Evolutionary conservation across 2,888 invertebrate species (phyloP), one percentile per base, ranked within the genome.

Genomic region (Trachelus troglodyta): DNA sequence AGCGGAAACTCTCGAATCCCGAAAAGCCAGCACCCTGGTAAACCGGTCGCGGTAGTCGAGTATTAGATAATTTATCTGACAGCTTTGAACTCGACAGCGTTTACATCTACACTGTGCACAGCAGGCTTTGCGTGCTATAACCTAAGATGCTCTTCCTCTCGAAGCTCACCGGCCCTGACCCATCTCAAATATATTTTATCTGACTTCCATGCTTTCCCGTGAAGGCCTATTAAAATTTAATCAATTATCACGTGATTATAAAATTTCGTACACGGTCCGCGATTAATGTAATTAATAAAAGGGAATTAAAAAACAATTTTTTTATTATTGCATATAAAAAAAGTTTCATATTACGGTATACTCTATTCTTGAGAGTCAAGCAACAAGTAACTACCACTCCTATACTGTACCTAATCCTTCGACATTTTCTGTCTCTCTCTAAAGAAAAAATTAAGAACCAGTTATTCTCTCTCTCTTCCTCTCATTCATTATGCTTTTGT

Each of bases 31-130:
- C 71, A 34, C 71, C 71, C 71, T 12, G 71, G 71, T 31, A 71
- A 85, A 85, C 85, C 86, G 86, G 84, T 86, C 83, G 56, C 85
- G 83, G 82, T 82, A 84, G 82, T 83, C 84, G 83, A 82, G 83
- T 85, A 83, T 85, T 86, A 84, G 86, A 86, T 86, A 86, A 85
- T 86, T 85, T 85, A 86, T 86, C 86, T 83, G 82, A 84, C 83
- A 83, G 86, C 84, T 86, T 83, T 85, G 86, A 85, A 86, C 85
- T 85, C 85, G 33, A 56, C 78, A 68, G 73, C 69, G 37, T 37
- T 74, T 74, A 74, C 56, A 56, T 56, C 56, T 56, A 56, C 56
- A 56, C 56, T 56, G 56, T 23, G 56, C 56, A 23, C 56, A 56
- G 56, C 56, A 56, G 23, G 56, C 56, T 56, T 56, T 23, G 6